Evolutionary conservation across 2,888 invertebrate species (phyloP).

Genomic region (Lithosia quadra): DNA sequence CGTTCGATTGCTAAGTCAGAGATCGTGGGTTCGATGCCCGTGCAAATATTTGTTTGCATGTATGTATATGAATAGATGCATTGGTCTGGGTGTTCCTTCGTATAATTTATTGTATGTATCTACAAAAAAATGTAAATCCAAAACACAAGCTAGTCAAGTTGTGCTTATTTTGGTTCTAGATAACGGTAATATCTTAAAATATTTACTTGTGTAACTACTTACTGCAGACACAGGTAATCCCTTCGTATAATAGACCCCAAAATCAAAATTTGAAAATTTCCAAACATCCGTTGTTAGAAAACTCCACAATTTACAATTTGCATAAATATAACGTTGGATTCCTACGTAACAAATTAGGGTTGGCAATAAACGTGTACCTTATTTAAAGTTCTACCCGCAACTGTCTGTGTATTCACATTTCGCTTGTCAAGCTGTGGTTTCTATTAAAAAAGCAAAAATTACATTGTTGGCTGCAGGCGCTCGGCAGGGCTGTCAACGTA

Average conservation of each 20-base stretch:
- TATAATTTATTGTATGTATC: too few relatives aligned
- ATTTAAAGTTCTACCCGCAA: constrained; percentile 52
- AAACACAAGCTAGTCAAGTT: too few relatives aligned
- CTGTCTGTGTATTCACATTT: constrained; percentile 55
- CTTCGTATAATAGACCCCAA: background rate
- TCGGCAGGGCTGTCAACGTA: constrained; percentile 59
- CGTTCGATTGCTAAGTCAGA: too few relatives aligned
- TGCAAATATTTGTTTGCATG: too few relatives aligned
- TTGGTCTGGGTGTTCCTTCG: too few relatives aligned
- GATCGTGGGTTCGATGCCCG: too few relatives aligned
- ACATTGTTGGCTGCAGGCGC: constrained; percentile 60
- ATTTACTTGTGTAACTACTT: too few relatives aligned
- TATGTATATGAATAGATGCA: too few relatives aligned
- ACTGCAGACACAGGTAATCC: too few relatives aligned
- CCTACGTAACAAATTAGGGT: constrained; percentile 50
- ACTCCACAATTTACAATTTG: constrained; percentile 35
- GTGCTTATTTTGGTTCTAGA: too few relatives aligned
- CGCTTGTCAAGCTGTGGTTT: constrained; percentile 58
- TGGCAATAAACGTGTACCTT: constrained; percentile 45
- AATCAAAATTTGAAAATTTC: background rate
- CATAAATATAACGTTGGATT: constrained; percentile 36
- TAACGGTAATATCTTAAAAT: too few relatives aligned
- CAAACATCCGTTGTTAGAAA: background rate
- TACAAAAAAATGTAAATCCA: too few relatives aligned
- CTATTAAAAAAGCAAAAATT: constrained; percentile 66